Base-by-base conservation (phyloP, 2,797 vertebrate species). In the Acestrorhynchus altus region DNA sequence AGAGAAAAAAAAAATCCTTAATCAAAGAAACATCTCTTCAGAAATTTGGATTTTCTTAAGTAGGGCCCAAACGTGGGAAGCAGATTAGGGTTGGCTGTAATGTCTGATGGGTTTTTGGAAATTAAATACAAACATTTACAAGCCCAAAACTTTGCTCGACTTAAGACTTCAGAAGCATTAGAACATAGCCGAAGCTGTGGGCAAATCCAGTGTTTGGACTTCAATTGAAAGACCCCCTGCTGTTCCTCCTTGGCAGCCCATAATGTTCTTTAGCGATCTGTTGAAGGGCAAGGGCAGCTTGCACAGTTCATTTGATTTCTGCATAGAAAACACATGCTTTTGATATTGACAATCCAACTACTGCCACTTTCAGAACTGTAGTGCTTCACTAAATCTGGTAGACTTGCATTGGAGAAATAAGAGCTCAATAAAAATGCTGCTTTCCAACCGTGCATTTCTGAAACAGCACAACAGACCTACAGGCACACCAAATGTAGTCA, bases 21-120 rank as follows among this genome's bases (percentile, higher is more conserved):
- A 81, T 81, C 81, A 85, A 83, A 80, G 57, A 57, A 83, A 81
- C 81, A 80, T 83, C 67, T 79, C 73, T 66, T 44, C 54, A 59
- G 77, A 85, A 75, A 76, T 78, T 67, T 15, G 75, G 80, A 84
- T 79, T 78, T 76, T 26, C 72, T 78, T 72, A 79, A 79, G 68
- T 61, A 63, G 54, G 24, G 57, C 12, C 67, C 77, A 78, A 75
- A 67, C 63, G 39, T 79, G 57, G 60, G 57, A 40, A 51, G 54
- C 31, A 79, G 82, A 83, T 83, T 82, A 81, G 49, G 39, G 69
- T 49, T 75, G 77, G 54, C 59, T 73, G 72, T 72, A 76, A 71
- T 68, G 76, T 60, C 56, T 75, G 80, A 81, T 64, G 52, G 63
- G 63, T 10, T 72, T 80, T 77, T 74, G 42, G 42, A 76, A 79